Conservation (phyloP, 2,888 invertebrate genomes). For the Lysandra bellargus region DNA sequence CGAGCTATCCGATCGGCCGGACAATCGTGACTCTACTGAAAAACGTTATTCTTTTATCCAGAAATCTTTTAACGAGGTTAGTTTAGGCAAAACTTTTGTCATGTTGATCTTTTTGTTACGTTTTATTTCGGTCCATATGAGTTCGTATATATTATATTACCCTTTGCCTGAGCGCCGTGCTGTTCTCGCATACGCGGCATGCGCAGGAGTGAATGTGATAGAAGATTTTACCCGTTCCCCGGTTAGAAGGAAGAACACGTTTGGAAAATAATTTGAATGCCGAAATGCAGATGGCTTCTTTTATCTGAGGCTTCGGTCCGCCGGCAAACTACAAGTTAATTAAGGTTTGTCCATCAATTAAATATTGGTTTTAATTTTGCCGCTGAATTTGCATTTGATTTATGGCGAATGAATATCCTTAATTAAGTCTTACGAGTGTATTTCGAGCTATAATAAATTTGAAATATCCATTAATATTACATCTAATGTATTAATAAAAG, state of each 20-base stretch:
- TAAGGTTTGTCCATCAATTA: conserved; percentile 79
- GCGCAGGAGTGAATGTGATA: conserved; percentile 77
- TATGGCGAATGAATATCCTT: conserved; percentile 55
- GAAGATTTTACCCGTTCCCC: conserved; percentile 58
- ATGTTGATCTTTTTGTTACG: conserved; percentile 71
- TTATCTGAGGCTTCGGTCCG: conserved; percentile 65
- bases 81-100: conserved; percentile 80
- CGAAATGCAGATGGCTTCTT: conserved; percentile 79
- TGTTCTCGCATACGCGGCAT: conserved; percentile 54
- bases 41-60: conserved; percentile 79
- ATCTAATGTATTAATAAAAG: conserved; percentile 1
- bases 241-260: conserved; percentile 71
- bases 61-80: conserved; percentile 80
- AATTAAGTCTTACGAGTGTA: conserved; percentile 52
- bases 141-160: conserved; percentile 70
- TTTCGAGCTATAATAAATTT: conserved; percentile 25
- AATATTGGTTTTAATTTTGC: conserved; percentile 75
- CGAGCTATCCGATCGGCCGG: conserved; percentile 75
- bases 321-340: conserved; percentile 77
- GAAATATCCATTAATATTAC: conserved; percentile 24
- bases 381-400: conserved; percentile 66
- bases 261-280: conserved; percentile 80
- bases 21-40: conserved; percentile 78
- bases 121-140: conserved; percentile 74
- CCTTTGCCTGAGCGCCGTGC: conserved; percentile 58